Evolutionary conservation across 2,797 vertebrate genomes (phyloP).

Genomic region (Trichosurus vulpecula): DNA sequence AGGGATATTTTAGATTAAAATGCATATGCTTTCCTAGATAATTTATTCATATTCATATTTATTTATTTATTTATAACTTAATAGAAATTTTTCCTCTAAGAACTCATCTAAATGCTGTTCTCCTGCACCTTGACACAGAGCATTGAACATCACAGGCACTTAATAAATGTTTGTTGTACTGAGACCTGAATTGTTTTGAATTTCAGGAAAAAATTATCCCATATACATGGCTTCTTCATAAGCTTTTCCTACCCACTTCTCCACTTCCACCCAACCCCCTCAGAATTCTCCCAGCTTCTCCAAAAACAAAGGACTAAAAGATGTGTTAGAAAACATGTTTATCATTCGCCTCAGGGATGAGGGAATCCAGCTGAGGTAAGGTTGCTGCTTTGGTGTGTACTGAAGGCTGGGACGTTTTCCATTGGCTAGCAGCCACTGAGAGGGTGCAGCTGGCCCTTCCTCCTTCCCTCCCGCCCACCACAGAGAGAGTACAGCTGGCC

Average conservation of each 20-base stretch:
- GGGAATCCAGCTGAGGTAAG: slow-evolving; percentile 61
- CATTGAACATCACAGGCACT: neutral
- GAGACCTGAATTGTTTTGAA: neutral
- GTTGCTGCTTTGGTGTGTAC: neutral
- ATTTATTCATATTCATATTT: slow-evolving; percentile 22
- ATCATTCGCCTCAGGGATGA: slow-evolving; percentile 51
- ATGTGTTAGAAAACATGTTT: slow-evolving; percentile 25
- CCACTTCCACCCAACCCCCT: neutral
- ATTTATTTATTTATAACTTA: neutral
- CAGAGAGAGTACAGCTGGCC: slow-evolving; percentile 70
- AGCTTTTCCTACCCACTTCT: neutral
- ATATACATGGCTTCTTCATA: neutral
- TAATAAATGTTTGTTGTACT: neutral
- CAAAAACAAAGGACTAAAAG: slow-evolving; percentile 68
- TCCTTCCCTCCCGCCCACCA: slow-evolving; percentile 49
- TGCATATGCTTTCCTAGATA: neutral
- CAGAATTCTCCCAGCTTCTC: slow-evolving; percentile 22
- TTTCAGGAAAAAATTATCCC: neutral
- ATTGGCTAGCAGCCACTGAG: slow-evolving; percentile 52
- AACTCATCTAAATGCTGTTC: slow-evolving; percentile 1
- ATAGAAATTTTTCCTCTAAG: neutral
- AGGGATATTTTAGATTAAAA: neutral
- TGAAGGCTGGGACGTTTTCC: slow-evolving; percentile 44
- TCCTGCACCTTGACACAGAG: neutral
- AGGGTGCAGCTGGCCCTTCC: slow-evolving; percentile 56